These are phyloP conservation scores for Drosophila melanica DNA, from an alignment of 1,140 invertebrate genomes.

Conservation along the genomic window DNA sequence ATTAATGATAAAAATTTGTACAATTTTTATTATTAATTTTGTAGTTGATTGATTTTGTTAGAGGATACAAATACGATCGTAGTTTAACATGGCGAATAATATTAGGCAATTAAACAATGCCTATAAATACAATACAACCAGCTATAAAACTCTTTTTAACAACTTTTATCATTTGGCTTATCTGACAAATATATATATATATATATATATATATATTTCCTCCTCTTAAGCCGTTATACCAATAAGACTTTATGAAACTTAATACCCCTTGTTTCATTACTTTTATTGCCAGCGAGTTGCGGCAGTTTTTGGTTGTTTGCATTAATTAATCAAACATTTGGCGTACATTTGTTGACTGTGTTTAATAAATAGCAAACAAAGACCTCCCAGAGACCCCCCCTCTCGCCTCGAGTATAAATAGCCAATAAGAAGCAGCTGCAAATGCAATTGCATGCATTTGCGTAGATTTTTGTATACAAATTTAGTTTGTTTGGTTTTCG, in stretches of 20 bases:
- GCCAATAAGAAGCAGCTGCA: constrained; percentile 16
- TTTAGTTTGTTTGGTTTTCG: constrained; percentile 41
- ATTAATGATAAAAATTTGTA: neutral
- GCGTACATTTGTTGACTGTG: constrained; percentile 15
- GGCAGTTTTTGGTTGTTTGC: constrained; percentile 17
- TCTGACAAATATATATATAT: constrained; percentile 1
- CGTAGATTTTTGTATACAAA: constrained; percentile 42
- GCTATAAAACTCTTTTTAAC: constrained; percentile 6
- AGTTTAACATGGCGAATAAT: no score
- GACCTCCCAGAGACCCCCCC: neutral
- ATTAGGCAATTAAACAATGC: neutral
- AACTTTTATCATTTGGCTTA: constrained; percentile 27
- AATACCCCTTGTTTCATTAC: neutral
- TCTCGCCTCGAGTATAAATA: constrained; percentile 14
- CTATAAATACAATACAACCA: constrained; percentile 6
- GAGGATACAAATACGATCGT: no score
- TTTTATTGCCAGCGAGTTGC: constrained; percentile 3
- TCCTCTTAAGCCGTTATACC: neutral
- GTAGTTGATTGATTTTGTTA: no score
- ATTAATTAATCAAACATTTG: constrained; percentile 29
- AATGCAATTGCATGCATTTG: constrained; percentile 29
- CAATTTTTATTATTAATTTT: no score
- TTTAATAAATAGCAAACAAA: constrained; percentile 27
- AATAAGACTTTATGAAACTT: constrained; percentile 18
- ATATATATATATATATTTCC: neutral